phyloP scores from a whole-genome alignment of 2,113 vertebrate species.

The Ceuthmochares aereus region DNA sequence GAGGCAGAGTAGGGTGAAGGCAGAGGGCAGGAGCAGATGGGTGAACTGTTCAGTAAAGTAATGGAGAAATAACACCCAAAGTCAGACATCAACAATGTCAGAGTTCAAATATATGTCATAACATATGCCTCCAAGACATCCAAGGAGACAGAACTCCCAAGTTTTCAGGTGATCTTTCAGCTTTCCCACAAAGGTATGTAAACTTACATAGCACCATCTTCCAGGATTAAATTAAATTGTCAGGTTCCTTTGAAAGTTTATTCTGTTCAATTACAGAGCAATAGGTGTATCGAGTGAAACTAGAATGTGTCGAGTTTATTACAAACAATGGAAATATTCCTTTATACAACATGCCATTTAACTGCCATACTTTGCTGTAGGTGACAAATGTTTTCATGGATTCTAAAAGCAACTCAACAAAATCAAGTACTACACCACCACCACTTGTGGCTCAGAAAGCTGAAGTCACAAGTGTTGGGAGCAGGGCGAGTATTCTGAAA shows the following conservation, averaged over 20 bases:
- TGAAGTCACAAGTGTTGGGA: neutral
- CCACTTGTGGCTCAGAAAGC: neutral
- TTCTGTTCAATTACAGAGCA: neutral
- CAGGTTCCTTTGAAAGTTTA: neutral
- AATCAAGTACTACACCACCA: neutral
- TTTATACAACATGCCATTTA: neutral
- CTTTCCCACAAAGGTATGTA: neutral
- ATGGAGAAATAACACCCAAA: neutral
- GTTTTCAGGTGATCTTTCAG: neutral
- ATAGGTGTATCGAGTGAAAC: neutral
- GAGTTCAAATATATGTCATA: neutral
- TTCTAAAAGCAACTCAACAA: neutral
- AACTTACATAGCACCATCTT: neutral
- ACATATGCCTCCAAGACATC: neutral
- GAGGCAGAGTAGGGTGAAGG: neutral
- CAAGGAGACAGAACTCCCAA: neutral
- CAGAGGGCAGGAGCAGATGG: neutral
- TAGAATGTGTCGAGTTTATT: neutral
- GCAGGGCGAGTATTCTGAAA: neutral
- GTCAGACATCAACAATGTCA: neutral
- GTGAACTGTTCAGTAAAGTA: neutral
- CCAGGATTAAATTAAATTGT: neutral
- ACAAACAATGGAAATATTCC: neutral
- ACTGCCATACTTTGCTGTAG: neutral
- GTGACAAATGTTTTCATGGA: neutral